Evolutionary conservation across 2,888 invertebrate species (phyloP).

Genomic region (Eumacrocentrus americanus): DNA sequence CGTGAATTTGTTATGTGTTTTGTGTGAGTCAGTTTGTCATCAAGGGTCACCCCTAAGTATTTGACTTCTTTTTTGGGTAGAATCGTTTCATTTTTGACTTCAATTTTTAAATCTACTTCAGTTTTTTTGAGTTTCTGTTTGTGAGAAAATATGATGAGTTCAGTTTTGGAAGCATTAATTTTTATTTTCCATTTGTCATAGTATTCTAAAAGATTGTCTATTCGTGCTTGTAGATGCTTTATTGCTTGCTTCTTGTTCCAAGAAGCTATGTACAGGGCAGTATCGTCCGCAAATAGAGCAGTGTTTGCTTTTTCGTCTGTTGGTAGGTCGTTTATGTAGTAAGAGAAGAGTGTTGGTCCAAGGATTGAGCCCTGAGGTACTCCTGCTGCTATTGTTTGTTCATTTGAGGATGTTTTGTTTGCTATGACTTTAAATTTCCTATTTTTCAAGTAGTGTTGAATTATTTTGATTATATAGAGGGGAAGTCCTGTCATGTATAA

Average conservation of each 20-base stretch:
- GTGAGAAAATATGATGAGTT: constrained; percentile 11
- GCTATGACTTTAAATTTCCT: not conserved
- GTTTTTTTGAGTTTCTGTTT: constrained; percentile 9
- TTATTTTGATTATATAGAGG: not conserved
- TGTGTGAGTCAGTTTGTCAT: constrained; percentile 10
- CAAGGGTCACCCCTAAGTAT: constrained; percentile 20
- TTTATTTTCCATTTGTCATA: constrained; percentile 20
- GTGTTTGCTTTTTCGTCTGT: constrained; percentile 15
- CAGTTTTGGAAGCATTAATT: constrained; percentile 22
- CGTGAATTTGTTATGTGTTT: not conserved
- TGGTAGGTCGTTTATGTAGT: constrained; percentile 31
- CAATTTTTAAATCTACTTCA: not conserved
- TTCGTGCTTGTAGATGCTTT: not conserved
- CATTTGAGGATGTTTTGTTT: not conserved
- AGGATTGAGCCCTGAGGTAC: constrained; percentile 19
- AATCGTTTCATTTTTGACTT: constrained; percentile 8
- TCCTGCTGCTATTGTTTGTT: constrained; percentile 2
- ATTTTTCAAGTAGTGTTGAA: not conserved
- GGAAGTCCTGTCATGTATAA: not conserved
- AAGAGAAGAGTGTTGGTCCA: constrained; percentile 24
- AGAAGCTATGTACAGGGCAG: constrained; percentile 31
- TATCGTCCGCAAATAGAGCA: constrained; percentile 34
- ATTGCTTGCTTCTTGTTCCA: constrained; percentile 5
- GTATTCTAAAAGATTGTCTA: not conserved
- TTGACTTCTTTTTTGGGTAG: constrained; percentile 16